Evolutionary conservation across 37 sponge, comb jelly and placozoan genomes (phyloP), one percentile per base, ranked within the genome.

Genomic region (Halisarca cf. caerulea): DNA sequence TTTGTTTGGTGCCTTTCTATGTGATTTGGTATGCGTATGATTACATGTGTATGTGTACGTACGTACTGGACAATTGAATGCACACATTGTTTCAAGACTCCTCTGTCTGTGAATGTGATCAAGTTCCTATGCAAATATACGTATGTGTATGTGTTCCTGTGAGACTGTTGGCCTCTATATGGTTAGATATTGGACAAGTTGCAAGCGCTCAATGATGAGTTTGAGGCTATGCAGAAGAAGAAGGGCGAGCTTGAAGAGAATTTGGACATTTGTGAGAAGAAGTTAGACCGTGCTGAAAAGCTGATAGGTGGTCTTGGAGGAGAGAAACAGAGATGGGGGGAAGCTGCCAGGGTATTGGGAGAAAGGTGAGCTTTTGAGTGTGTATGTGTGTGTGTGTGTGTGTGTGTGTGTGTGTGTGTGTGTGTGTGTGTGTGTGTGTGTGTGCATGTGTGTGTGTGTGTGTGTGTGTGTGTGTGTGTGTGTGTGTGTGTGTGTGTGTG

Each of bases 241-340:
- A 90, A 94, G 60, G 82, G 44, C 11, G 64, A 86, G 20, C 90
- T 98, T 0, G 99, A 98, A 71, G 66, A 80, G 4, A 91, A 96
- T 80, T 94, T 96, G 73, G 96, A 96, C 58, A 80, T 96, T 61
- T 98, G 99, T 79, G 78, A 88, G n/a, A 94, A 96, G 88, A 98
- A 98, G 58, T 90, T 98, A 1, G 93, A 88, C 57, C 51, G 99
- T 84, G 99, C 99, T 25, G 96, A 96, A 87, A 98, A 96, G 62
- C 91, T 98, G 45, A 94, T 98, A 33, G 96, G 95, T 64, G 99
- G 99, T 33, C 90, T 98, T 35, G 99, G 99, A 34, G 99, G 99
- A 58, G 99, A 98, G 93, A 98, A 98, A 78, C 90, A 87, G 30
- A 78, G 99, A 34, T 98, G 99, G 99, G 61, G 93, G 24, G 86